These are phyloP conservation scores for Cheilosia pagana DNA, from an alignment of 2,888 invertebrate species.

Conservation along the genomic window DNA sequence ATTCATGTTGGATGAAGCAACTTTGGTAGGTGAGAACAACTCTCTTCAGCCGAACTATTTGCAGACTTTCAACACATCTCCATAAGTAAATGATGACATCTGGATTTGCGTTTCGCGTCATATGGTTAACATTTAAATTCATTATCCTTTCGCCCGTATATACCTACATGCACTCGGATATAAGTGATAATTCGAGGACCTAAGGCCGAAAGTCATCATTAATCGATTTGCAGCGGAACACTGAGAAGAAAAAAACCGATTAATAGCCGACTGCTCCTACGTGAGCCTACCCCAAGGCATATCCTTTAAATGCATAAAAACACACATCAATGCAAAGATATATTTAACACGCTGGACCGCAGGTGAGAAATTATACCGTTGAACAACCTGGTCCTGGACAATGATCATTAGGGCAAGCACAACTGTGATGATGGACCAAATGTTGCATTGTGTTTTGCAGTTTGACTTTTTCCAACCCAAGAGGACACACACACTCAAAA, in stretches of 20 bases:
- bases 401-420: slow-evolving; percentile 27
- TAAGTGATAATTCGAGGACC: slow-evolving; percentile 9
- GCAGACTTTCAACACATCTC: too few relatives aligned
- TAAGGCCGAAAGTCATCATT: slow-evolving; percentile 36
- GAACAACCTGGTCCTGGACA: slow-evolving; percentile 48
- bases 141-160: slow-evolving; percentile 26
- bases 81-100: slow-evolving; percentile 1
- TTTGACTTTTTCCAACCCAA: slow-evolving; percentile 13
- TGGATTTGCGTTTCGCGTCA: slow-evolving; percentile 25
- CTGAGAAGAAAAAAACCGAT: slow-evolving; percentile 21
- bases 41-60: too few relatives aligned
- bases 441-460: slow-evolving; percentile 33
- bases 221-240: slow-evolving; percentile 54
- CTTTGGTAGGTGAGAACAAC: too few relatives aligned
- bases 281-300: slow-evolving; percentile 14
- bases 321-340: slow-evolving; percentile 26
- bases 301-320: slow-evolving; percentile 42
- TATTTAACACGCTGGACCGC: slow-evolving; percentile 14
- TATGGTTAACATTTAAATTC: slow-evolving; percentile 20
- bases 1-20: too few relatives aligned
- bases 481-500: slow-evolving; percentile 31
- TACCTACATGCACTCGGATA: background rate
- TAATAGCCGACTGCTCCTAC: slow-evolving; percentile 21
- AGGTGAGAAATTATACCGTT: slow-evolving; percentile 52
- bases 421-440: slow-evolving; percentile 37